Base-by-base conservation (phyloP, 1,140 invertebrate species). In the Xylocopa sonorina region DNA sequence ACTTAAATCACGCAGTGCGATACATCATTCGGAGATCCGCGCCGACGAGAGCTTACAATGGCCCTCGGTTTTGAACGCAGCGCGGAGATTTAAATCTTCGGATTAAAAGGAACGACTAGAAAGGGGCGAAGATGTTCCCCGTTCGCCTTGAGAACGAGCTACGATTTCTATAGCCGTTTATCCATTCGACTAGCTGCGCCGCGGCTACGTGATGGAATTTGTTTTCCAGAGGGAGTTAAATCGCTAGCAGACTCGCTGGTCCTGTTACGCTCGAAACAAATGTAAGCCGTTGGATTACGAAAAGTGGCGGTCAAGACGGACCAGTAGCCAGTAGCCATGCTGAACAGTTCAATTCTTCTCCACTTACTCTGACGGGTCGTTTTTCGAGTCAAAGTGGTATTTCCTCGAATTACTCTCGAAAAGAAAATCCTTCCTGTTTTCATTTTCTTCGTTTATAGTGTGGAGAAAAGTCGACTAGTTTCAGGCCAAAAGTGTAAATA, bases 121-220 rank as follows among this genome's bases (percentile, higher is more conserved):
- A 64, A 64, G 1, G 24, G 7, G 7, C 18, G 72, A 41, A 64
- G 46, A 74, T 34, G 51, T 76, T 57, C 38, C 27, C 38, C 38
- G 58, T 51, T 63, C 41, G 38, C 16, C 21, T n/a, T 41, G 29
- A n/a, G 38, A n/a, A 16, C 32, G 18, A 48, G 29, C 32, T 58
- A 14, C 64, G n/a, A 77, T 48, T 58, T 60, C 53, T 71, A 41
- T 57, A 78, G 55, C 48, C n/a, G 57, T 46, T 78, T 71, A 78
- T 71, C 57, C 75, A 72, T 72, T 78, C 38, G 18, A 72, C 53
- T 72, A 29, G 34, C 34, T 51, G 9, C 24, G 6, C 34, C n/a
- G 53, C 53, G 51, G 67, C 53, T 34, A 32, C 71, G 34, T 53
- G 69, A 60, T 51, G 71, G 75, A 79, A 84, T 84, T 79, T 69